Evolutionary conservation across 2,797 vertebrate genomes (phyloP), one percentile per base, ranked within the genome.

Genomic region (Apogon hyalosoma): DNA sequence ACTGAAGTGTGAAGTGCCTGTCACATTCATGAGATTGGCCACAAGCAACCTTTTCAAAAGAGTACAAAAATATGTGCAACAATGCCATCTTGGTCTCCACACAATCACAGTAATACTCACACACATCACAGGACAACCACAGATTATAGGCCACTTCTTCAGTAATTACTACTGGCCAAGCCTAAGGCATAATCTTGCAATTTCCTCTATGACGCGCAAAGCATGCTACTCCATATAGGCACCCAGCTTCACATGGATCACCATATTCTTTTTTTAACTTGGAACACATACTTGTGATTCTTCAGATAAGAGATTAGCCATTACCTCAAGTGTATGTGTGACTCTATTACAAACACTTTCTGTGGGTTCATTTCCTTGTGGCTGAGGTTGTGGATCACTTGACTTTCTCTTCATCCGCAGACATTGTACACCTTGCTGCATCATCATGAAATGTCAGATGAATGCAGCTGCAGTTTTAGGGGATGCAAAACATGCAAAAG

Each of bases 141-240:
- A 94, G 92, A 94, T 94, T 93, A 93, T 92, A 93, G 91, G 80
- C 91, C 91, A 91, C 91, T 91, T 92, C 82, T 87, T 83, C 84
- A 73, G 87, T 94, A 94, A 94, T 93, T 92, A 81, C 91, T 92
- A 92, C 80, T 92, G 88, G 86, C 82, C 80, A 88, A 86, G 78
- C 86, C 90, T 85, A 92, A 79, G 89, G 87, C 91, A 89, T 91
- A 92, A 93, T 94, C 90, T 93, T 88, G 83, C 86, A 88, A 91
- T 93, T 94, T 93, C 92, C 91, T 93, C 88, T 83, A 69, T 91
- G 90, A 93, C 73, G 84, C 79, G 81, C 83, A 86, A 82, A 83
- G 80, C 85, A 87, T 84, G 74, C 77, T 86, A 81, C 74, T 90
- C 80, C 86, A 85, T 87, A 86, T 86, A 80, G 80, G 66, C 69